Base-by-base conservation (phyloP, 1,140 invertebrate genomes). In the Drosophila takahashii region DNA sequence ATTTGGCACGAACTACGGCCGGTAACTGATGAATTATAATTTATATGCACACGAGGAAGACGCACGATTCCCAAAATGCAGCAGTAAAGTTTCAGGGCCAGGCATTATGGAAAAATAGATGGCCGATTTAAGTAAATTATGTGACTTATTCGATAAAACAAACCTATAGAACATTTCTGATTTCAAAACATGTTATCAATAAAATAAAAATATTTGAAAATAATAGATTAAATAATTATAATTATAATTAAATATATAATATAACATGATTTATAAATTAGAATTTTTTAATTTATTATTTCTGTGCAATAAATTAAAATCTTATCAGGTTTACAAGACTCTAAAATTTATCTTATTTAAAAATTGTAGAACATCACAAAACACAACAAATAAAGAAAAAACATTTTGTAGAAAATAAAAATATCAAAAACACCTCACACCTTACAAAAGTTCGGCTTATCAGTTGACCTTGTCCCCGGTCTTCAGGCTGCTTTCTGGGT, bases 1-100 rank as follows among this genome's bases (percentile, higher is more conserved):
- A 69, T 79, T 86, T 69, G 75, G 79, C 81, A 86, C 81, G 81
- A 87, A 61, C 74, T 27, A n/a, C 13, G 11, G 18, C 11, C 52
- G 29, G 36, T 34, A 36, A 60, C 44, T 66, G 47, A 65, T 60
- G 58, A 54, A 61, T 79, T 58, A 62, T 50, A 47, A 58, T 57
- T 79, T 58, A 62, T 50, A 47, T 48, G 41, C 45, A 36, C 15
- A 44, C 51, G 26, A 39, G 18, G 29, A 36, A 29, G 8, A 57
- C 44, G 65, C 67, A 78, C 48, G 74, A 69, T 73, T 41, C 15
- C 15, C 13, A 10, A 10, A 22, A 3, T 41, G 11, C 27, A 37
- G 10, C n/a, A 26, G 16, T 27, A 32, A 36, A 13, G 13, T 37
- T 61, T 61, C 72, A 81, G 42, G 79, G 73, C 44, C 62, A 59